A percentile compares a stretch with the other conserved stretches of the same genome.
Evolutionary conservation across 1,140 invertebrate species (phyloP).

Genomic region (Stegodyphus dumicola): DNA sequence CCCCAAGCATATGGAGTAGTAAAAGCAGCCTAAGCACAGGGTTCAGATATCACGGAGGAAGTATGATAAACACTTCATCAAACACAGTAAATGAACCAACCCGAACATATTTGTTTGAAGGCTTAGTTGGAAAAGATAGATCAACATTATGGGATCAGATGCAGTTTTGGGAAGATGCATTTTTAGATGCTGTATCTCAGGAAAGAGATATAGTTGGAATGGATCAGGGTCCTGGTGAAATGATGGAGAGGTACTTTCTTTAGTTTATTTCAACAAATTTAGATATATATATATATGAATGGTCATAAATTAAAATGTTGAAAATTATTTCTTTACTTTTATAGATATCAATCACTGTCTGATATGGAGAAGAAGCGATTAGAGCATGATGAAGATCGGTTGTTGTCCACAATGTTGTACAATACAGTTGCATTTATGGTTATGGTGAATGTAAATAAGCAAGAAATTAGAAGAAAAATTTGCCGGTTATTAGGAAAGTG

Average conservation of each 20-base stretch:
- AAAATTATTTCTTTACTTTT: not conserved
- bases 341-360: constrained; percentile 63
- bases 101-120: constrained; percentile 93
- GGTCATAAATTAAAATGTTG: not conserved
- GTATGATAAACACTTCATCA: constrained; percentile 84
- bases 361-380: constrained; percentile 86
- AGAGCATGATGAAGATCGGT: constrained; percentile 97
- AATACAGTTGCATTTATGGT: constrained; percentile 97
- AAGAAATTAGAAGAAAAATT: constrained; percentile 91
- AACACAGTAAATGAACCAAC: constrained; percentile 84
- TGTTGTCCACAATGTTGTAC: constrained; percentile 95
- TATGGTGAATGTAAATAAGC: constrained; percentile 89
- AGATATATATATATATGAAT: not conserved
- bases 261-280: not conserved
- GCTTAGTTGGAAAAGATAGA: constrained; percentile 76
- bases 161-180: constrained; percentile 99
- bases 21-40: constrained; percentile 90
- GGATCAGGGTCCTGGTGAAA: constrained; percentile 98
- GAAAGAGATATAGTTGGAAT: constrained; percentile 99
- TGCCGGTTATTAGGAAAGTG: constrained; percentile 91
- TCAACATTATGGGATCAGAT: constrained; percentile 98
- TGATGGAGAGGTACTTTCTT: constrained; percentile 91
- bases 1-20: constrained; percentile 91
- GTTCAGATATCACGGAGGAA: constrained; percentile 88
- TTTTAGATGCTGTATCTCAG: constrained; percentile 97